Percentiles rank a stretch among this genome's conserved stretches.
phyloP scores from a whole-genome alignment of 2,888 invertebrate species.

The Cataglyphis cursor region DNA sequence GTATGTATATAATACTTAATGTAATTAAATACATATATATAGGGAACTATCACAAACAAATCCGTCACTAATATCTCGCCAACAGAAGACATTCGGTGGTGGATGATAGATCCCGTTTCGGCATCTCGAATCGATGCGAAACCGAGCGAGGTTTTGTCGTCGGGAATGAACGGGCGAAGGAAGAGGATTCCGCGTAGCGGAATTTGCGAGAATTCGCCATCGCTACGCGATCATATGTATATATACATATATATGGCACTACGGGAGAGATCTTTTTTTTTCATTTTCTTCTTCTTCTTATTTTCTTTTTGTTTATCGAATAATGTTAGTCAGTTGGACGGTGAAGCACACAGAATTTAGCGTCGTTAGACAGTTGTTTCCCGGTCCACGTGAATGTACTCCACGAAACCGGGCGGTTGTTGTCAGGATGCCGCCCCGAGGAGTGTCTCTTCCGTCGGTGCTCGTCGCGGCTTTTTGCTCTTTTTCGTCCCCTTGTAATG shows the following conservation, averaged over 20 bases:
- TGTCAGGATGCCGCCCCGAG: slow-evolving; percentile 94
- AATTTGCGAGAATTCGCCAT: background rate
- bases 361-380: slow-evolving; percentile 92
- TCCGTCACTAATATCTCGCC: slow-evolving; percentile 27
- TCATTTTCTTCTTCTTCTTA: background rate
- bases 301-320: slow-evolving; percentile 61
- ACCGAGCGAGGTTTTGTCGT: slow-evolving; percentile 8
- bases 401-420: slow-evolving; percentile 94
- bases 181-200: background rate
- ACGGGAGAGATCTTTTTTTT: slow-evolving; percentile 34
- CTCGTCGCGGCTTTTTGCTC: slow-evolving; percentile 86
- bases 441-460: slow-evolving; percentile 91
- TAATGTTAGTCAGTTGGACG: slow-evolving; percentile 80
- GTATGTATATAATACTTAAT: background rate
- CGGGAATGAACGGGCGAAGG: background rate
- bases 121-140: background rate
- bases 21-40: slow-evolving; percentile 28
- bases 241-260: slow-evolving; percentile 40
- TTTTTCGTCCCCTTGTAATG: slow-evolving; percentile 87
- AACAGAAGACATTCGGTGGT: slow-evolving; percentile 48
- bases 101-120: slow-evolving; percentile 4
- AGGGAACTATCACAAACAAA: slow-evolving; percentile 44
- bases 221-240: slow-evolving; percentile 2
- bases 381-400: slow-evolving; percentile 97
- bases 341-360: slow-evolving; percentile 80